Base-by-base conservation (phyloP, 2,888 invertebrate genomes). In the Trachelus troglodyta region DNA sequence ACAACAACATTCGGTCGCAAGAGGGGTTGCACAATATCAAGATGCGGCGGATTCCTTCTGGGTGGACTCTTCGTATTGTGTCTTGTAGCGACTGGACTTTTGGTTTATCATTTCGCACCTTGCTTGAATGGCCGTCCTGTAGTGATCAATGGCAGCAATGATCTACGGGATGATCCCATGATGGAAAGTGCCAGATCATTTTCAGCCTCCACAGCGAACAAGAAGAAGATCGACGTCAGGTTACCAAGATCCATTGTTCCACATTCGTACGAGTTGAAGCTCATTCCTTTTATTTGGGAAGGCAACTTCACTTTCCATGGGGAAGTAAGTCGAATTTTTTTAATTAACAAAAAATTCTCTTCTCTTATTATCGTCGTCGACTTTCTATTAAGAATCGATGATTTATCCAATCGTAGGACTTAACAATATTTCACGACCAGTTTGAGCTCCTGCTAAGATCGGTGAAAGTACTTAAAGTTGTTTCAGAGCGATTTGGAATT, bases 291-390 rank as follows among this genome's bases (percentile, higher is more conserved):
- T 85, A 93, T 97, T 79, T 93, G 92, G 86, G 95, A 94, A 87
- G 94, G 95, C 1, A 97, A 97, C 88, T 97, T 97, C 84, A 96
- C 96, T 23, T 97, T 97, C 88, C 92, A 94, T 81, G 97, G 97
- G 69, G 94, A 90, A 90, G 90, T 90, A 81, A 23, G 56, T 56
- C 9, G 56, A 23, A 23, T 56, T 56, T 9, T 56, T 23, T 12
- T 3, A 4, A 12, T 35, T 35, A 12, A 35, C 33, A 35, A 35
- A 35, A 35, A 35, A 12, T 35, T 40, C 6, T 40, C 15, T 15
- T 15, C 40, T 4, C 56, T 56, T 6, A 23, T 9, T 23, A 9
- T 23, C 6, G 40, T 23, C 40, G 6, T 6, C 2, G 6, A 56
- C 56, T 56, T 56, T 56, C 56, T 23, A 56, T 56, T 1, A 23